phyloP scores from a whole-genome alignment of 1,140 invertebrate species.

The Bombus impatiens region DNA sequence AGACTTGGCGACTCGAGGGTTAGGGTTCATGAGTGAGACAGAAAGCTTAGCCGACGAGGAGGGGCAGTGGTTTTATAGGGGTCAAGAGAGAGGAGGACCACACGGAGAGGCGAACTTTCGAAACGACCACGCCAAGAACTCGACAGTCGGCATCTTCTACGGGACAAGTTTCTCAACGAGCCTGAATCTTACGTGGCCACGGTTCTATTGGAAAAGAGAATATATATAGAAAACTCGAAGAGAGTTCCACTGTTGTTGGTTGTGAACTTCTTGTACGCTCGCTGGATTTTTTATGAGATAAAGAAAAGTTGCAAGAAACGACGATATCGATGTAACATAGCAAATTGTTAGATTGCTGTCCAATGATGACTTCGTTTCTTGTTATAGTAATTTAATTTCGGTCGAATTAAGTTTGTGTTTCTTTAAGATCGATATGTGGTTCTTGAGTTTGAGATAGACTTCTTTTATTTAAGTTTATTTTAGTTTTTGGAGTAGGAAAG shows the following conservation, averaged over 20 bases:
- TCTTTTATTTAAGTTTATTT: not conserved
- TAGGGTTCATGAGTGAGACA: not conserved
- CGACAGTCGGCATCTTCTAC: slow-evolving; percentile 52
- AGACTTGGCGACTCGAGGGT: not conserved
- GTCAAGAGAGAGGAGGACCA: slow-evolving; percentile 30
- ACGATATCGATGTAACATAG: slow-evolving; percentile 21
- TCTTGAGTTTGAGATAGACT: not conserved
- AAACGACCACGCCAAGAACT: slow-evolving; percentile 28
- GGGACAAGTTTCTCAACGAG: slow-evolving; percentile 62
- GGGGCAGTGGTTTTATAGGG: slow-evolving; percentile 22
- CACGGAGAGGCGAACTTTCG: slow-evolving; percentile 52
- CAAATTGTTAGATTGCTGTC: slow-evolving; percentile 14
- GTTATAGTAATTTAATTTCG: slow-evolving; percentile 13
- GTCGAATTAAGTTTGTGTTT: not conserved
- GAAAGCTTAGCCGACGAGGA: not conserved
- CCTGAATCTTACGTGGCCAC: slow-evolving; percentile 51
- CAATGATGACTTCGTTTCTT: not conserved
- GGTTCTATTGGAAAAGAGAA: slow-evolving; percentile 30
- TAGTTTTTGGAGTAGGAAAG: not conserved
- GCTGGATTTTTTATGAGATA: slow-evolving; percentile 27
- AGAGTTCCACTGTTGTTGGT: slow-evolving; percentile 33
- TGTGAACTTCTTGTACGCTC: slow-evolving; percentile 19
- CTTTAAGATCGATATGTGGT: not conserved
- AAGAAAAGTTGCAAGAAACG: not conserved
- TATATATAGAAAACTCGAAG: not conserved